Conservation (phyloP, 2,888 invertebrate species). For the Acrobasis suavella region DNA sequence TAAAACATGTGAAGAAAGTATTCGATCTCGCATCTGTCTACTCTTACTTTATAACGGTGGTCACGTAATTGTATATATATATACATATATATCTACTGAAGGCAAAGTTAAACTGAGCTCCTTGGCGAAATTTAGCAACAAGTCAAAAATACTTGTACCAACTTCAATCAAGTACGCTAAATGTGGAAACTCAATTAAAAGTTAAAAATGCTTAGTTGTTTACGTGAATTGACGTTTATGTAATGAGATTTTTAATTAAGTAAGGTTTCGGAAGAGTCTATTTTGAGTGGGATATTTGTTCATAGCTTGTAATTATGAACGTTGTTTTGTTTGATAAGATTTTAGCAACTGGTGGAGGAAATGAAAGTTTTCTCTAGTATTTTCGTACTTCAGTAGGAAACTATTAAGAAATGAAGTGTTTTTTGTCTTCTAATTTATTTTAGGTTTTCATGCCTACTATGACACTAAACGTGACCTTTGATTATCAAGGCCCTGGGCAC, state of each 20-base stretch:
- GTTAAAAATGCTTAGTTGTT: constrained; percentile 48
- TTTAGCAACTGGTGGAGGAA: too few relatives aligned
- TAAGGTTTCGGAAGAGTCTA: constrained; percentile 34
- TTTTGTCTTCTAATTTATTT: too few relatives aligned
- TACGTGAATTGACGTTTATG: constrained; percentile 47
- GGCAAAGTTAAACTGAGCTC: constrained; percentile 31
- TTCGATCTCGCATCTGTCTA: neutral
- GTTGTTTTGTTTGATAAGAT: too few relatives aligned
- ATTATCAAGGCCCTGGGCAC: too few relatives aligned
- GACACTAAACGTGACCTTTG: too few relatives aligned
- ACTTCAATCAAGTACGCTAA: constrained; percentile 42
- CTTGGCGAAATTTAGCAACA: constrained; percentile 38
- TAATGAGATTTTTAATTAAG: constrained; percentile 45
- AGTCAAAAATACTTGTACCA: constrained; percentile 40
- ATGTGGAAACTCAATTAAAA: constrained; percentile 56
- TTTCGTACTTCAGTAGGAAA: too few relatives aligned
- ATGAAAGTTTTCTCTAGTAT: too few relatives aligned
- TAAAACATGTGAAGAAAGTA: neutral
- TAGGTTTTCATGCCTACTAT: too few relatives aligned
- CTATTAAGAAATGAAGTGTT: too few relatives aligned
- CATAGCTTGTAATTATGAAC: neutral
- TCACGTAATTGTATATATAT: constrained; percentile 27
- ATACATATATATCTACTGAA: constrained; percentile 22
- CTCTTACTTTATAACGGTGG: neutral
- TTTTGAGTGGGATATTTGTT: neutral